Evolutionary conservation across 2,888 invertebrate genomes (phyloP).

Genomic region (Scaptomyza flava): DNA sequence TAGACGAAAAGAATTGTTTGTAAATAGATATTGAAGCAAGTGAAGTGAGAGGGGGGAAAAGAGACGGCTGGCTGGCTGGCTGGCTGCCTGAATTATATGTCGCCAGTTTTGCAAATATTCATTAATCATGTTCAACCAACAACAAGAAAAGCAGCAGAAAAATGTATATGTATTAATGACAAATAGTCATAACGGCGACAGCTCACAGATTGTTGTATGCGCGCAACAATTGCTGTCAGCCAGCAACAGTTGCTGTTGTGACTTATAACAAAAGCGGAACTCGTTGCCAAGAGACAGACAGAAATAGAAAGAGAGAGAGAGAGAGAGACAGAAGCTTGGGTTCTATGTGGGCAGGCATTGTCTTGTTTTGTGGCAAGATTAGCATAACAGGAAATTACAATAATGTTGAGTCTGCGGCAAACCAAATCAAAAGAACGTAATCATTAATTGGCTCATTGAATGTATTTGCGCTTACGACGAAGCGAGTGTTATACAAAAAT

Average conservation of each 20-base stretch:
- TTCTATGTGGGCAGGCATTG: constrained; percentile 52
- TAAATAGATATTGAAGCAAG: constrained; percentile 18
- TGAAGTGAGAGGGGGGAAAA: neutral
- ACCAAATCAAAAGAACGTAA: constrained; percentile 7
- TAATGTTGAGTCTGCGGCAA: constrained; percentile 5
- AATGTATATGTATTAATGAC: constrained; percentile 56
- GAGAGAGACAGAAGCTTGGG: constrained; percentile 1
- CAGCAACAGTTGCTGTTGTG: constrained; percentile 33
- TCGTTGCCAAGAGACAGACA: constrained; percentile 24
- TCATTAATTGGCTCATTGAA: constrained; percentile 14
- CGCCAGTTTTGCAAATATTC: constrained; percentile 64
- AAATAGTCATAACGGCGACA: constrained; percentile 71
- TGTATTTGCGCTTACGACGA: constrained; percentile 1
- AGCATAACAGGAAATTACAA: constrained; percentile 59
- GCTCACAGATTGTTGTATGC: constrained; percentile 33
- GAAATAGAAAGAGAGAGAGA: neutral
- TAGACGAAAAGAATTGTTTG: constrained; percentile 36
- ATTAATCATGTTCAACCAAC: constrained; percentile 66
- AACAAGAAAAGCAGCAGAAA: neutral
- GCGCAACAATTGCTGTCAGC: constrained; percentile 30
- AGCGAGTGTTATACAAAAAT: neutral
- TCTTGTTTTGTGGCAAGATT: constrained; percentile 36
- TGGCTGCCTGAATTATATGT: constrained; percentile 55
- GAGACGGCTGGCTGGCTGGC: neutral
- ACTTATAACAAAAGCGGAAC: constrained; percentile 67